Evolutionary conservation across 2,797 vertebrate genomes (phyloP).

Genomic region (Borostomias antarcticus): DNA sequence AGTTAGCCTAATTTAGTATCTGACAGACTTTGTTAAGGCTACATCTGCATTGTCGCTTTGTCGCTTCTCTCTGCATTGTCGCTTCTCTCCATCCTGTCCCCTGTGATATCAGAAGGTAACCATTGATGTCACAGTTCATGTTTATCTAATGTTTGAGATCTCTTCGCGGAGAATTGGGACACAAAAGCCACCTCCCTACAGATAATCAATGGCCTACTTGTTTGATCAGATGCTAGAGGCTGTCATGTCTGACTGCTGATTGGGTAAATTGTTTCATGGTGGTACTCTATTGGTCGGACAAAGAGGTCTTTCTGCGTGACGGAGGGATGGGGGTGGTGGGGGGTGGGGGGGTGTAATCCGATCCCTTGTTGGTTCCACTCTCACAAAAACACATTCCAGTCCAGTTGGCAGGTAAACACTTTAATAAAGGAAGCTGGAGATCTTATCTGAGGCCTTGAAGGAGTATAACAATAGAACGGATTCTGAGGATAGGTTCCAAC

Average conservation of each 20-base stretch:
- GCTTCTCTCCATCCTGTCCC: neutral
- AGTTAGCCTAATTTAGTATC: neutral
- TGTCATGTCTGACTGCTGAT: slow-evolving; percentile 24
- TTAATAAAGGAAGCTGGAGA: slow-evolving; percentile 36
- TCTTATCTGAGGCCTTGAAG: slow-evolving; percentile 23
- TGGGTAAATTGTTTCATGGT: slow-evolving; percentile 10
- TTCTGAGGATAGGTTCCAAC: slow-evolving; percentile 14
- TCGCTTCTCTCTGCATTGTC: no score
- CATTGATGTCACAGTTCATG: neutral
- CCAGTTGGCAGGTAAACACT: slow-evolving; percentile 27
- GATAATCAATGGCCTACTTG: slow-evolving; percentile 2
- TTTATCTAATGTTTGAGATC: no score
- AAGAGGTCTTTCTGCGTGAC: slow-evolving; percentile 6
- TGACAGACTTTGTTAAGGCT: neutral
- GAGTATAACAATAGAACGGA: slow-evolving; percentile 1
- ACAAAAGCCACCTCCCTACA: neutral
- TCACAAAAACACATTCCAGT: slow-evolving; percentile 25
- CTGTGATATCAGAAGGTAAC: neutral
- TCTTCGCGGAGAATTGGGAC: no score
- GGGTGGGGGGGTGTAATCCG: slow-evolving; percentile 13
- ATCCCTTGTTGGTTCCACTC: slow-evolving; percentile 9
- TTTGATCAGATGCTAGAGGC: slow-evolving; percentile 18
- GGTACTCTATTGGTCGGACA: slow-evolving; percentile 9
- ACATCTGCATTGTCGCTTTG: neutral
- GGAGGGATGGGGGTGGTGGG: neutral